phyloP scores from a whole-genome alignment of 23 tunicate genomes.

The Corella eumyota region DNA sequence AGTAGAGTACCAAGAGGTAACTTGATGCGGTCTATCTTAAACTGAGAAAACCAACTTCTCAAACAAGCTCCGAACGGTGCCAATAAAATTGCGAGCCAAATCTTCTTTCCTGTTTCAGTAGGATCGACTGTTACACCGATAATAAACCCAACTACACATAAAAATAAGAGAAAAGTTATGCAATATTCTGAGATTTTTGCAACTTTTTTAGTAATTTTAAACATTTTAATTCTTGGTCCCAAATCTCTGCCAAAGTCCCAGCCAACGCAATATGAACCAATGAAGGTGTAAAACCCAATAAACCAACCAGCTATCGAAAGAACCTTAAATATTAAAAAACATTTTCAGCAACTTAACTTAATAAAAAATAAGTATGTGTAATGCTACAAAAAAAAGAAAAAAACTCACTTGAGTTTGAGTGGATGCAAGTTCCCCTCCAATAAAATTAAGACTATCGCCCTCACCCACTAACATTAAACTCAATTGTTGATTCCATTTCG shows the following conservation, averaged over 20 bases:
- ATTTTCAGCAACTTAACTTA: not conserved
- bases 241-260: slow-evolving; percentile 40
- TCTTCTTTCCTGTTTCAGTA: slow-evolving; percentile 4
- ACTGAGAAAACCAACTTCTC: slow-evolving; percentile 12
- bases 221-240: slow-evolving; percentile 6
- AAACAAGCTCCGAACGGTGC: slow-evolving; percentile 42
- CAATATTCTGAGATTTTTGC: slow-evolving; percentile 12
- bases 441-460: too few species aligned
- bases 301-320: slow-evolving; percentile 26
- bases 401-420: too few species aligned
- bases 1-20: slow-evolving; percentile 33
- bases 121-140: slow-evolving; percentile 32
- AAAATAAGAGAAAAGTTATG: slow-evolving; percentile 7
- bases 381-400: too few species aligned
- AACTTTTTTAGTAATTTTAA: slow-evolving; percentile 11
- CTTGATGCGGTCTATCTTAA: slow-evolving; percentile 13
- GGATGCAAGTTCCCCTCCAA: too few species aligned
- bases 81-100: slow-evolving; percentile 33
- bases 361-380: not conserved
- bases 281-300: slow-evolving; percentile 39
- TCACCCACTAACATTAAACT: slow-evolving; percentile 39
- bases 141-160: slow-evolving; percentile 14
- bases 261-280: slow-evolving; percentile 41
- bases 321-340: slow-evolving; percentile 17
- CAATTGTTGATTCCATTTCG: slow-evolving; percentile 72